A percentile compares a stretch with the other conserved stretches of the same genome.
Conservation (phyloP, 2,113 vertebrate species). For the Hippolais icterina region DNA sequence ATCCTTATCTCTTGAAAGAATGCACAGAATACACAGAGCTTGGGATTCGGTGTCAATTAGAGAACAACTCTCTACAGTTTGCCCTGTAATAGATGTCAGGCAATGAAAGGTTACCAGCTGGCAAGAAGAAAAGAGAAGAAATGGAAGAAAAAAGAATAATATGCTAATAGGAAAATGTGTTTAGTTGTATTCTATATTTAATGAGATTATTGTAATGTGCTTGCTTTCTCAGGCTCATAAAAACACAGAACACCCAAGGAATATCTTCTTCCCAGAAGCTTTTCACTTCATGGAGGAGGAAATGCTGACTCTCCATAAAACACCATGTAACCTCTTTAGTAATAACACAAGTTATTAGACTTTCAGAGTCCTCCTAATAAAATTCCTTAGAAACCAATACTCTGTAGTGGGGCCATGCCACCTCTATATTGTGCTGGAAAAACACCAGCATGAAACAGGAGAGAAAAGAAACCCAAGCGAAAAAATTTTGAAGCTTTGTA, state of each 20-base stretch:
- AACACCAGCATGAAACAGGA: not conserved
- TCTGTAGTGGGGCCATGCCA: not conserved
- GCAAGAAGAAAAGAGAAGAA: slow-evolving; percentile 18
- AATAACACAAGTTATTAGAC: not conserved
- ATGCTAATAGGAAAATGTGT: slow-evolving; percentile 19
- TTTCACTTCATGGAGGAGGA: not conserved
- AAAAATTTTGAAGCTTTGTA: not conserved
- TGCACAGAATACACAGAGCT: not conserved
- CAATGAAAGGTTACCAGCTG: slow-evolving; percentile 54
- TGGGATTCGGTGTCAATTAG: slow-evolving; percentile 20
- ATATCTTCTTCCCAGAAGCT: not conserved
- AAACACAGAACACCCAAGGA: not conserved
- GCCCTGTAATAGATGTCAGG: not conserved
- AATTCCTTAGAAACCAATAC: not conserved
- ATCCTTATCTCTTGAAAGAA: not conserved
- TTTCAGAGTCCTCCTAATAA: not conserved
- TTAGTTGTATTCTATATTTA: slow-evolving; percentile 61
- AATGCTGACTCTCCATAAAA: not conserved
- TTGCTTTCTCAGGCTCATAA: not conserved
- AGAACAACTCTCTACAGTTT: not conserved
- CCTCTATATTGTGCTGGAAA: not conserved
- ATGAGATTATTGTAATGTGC: slow-evolving; percentile 46
- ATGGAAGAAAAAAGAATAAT: slow-evolving; percentile 26
- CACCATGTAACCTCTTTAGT: not conserved
- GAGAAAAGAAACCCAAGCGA: not conserved